A percentile compares a stretch with the other conserved stretches of the same genome.
Evolutionary conservation across 2,113 vertebrate species (phyloP).

Genomic region (Corapipo altera): DNA sequence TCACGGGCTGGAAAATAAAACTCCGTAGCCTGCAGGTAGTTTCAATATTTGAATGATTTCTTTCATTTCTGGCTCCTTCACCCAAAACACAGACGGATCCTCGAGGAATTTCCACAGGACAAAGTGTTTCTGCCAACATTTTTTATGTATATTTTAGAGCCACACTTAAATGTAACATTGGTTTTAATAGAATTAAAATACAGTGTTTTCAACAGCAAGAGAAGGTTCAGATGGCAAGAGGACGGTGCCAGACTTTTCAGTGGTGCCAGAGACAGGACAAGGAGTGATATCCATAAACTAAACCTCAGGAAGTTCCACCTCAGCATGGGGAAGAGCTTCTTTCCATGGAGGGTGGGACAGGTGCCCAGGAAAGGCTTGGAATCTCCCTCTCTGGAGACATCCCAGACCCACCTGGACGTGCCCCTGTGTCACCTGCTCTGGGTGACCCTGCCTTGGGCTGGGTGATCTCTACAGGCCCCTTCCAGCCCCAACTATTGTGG

Average conservation of each 20-base stretch:
- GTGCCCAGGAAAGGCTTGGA: not conserved
- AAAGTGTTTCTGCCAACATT: not conserved
- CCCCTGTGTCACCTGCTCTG: not conserved
- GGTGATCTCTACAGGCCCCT: not conserved
- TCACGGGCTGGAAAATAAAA: not conserved
- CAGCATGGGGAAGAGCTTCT: not conserved
- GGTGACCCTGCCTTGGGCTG: not conserved
- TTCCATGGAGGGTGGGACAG: not conserved
- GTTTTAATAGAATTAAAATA: accelerated
- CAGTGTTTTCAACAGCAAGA: accelerated
- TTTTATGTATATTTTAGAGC: accelerated
- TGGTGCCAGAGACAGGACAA: not conserved
- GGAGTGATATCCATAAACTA: not conserved
- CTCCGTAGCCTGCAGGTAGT: accelerated
- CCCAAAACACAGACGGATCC: too few relatives aligned
- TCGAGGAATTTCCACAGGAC: not conserved
- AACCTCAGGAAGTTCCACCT: not conserved
- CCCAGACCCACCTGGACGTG: accelerated
- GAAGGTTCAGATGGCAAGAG: not conserved
- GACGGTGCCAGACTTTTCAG: not conserved
- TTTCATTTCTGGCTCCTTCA: not conserved
- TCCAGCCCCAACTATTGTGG: not conserved
- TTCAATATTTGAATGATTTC: not conserved
- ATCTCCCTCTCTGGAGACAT: not conserved
- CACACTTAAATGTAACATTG: accelerated